These are phyloP conservation scores for Pachyramphus minor DNA, from an alignment of 2,113 vertebrate species.

Conservation along the genomic window DNA sequence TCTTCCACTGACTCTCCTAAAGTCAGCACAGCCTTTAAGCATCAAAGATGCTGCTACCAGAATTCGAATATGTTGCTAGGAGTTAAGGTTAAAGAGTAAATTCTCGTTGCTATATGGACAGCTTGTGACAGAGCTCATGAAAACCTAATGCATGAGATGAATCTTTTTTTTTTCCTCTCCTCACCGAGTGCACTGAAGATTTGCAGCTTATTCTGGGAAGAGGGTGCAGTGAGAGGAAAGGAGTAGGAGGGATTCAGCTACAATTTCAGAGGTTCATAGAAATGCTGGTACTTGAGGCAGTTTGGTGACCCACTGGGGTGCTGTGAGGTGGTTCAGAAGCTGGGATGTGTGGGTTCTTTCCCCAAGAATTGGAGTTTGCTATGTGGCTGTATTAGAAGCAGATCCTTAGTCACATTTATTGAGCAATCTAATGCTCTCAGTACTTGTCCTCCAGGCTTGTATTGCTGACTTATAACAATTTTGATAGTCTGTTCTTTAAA, in stretches of 20 bases:
- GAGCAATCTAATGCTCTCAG: background rate
- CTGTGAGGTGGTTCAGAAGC: accelerated
- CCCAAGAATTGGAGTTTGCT: background rate
- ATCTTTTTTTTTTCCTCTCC: background rate
- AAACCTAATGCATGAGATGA: background rate
- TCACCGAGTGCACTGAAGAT: background rate
- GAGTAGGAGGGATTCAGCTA: background rate
- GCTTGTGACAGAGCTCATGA: background rate
- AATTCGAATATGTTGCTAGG: background rate
- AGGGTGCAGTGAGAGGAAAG: background rate
- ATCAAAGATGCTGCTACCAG: background rate
- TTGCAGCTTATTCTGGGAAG: background rate
- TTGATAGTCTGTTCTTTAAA: background rate
- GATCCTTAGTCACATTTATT: background rate
- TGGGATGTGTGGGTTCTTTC: background rate
- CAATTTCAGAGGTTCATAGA: background rate
- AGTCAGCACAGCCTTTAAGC: background rate
- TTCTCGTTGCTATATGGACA: background rate
- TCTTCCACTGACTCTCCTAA: background rate
- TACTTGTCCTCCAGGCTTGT: background rate
- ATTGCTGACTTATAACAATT: background rate
- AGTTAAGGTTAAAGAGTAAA: slow-evolving; percentile 8
- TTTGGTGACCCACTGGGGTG: background rate
- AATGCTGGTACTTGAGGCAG: background rate
- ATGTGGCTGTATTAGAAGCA: background rate